These are phyloP conservation scores for Sardinella longiceps DNA, from an alignment of 2,797 vertebrate species.

Conservation along the genomic window DNA sequence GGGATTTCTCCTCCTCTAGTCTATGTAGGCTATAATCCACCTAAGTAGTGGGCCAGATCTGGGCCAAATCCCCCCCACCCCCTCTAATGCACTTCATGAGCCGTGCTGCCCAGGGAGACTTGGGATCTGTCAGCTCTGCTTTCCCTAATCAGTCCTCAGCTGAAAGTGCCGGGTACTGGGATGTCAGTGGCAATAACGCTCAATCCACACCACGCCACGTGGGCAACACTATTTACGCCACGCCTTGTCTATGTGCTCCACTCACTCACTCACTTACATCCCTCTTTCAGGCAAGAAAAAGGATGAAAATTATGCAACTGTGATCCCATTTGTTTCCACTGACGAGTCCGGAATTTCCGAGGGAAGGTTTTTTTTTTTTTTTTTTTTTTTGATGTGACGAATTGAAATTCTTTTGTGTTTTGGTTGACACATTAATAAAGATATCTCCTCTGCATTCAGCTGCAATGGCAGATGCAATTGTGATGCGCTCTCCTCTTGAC, in stretches of 20 bases:
- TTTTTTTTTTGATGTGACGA: neutral
- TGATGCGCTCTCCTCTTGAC: neutral
- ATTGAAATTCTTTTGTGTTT: neutral
- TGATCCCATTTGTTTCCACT: neutral
- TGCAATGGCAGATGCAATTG: conserved; percentile 5
- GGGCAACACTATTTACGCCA: conserved; percentile 46
- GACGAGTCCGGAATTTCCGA: neutral
- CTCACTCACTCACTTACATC: neutral
- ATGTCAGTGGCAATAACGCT: conserved; percentile 66
- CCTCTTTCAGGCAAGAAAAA: neutral
- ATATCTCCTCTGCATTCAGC: neutral
- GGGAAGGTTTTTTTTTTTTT: too few species aligned
- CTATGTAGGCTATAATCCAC: too few species aligned
- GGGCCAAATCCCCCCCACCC: neutral
- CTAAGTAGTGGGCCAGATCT: neutral
- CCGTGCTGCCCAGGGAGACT: conserved; percentile 47
- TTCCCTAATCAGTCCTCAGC: conserved; percentile 66
- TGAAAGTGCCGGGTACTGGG: conserved; percentile 56
- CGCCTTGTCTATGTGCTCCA: neutral
- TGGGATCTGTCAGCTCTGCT: conserved; percentile 70
- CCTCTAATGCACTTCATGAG: conserved; percentile 52
- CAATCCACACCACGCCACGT: conserved; percentile 43
- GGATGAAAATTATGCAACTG: neutral
- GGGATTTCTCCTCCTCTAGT: too few species aligned
- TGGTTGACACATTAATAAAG: neutral